These are phyloP conservation scores for Astur gentilis DNA, from an alignment of 2,113 vertebrate genomes.

Conservation along the genomic window DNA sequence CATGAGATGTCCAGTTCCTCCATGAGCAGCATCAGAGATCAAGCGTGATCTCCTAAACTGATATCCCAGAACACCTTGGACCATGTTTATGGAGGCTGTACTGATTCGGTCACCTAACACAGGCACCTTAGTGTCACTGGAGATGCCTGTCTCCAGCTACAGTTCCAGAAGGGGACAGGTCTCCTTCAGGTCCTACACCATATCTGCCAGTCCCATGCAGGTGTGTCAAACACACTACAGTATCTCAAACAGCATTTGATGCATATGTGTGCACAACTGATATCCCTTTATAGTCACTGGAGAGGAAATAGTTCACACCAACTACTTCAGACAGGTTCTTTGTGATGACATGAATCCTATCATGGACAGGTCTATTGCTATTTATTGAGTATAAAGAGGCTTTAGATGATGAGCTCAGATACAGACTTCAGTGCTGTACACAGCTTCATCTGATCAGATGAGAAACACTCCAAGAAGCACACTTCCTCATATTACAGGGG, in stretches of 20 bases:
- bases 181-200: background rate
- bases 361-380: background rate
- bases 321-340: background rate
- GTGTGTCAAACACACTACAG: background rate
- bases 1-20: background rate
- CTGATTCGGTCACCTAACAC: background rate
- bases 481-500: background rate
- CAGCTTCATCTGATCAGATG: background rate
- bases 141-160: background rate
- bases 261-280: fast-evolving
- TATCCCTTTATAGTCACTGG: background rate
- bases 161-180: background rate
- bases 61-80: background rate
- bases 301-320: background rate
- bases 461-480: background rate
- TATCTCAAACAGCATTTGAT: background rate
- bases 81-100: background rate
- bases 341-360: background rate
- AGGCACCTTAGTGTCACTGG: background rate
- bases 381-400: background rate
- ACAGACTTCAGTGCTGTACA: background rate
- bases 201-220: background rate
- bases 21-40: background rate
- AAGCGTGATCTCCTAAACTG: background rate
- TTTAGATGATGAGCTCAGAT: background rate